phyloP scores from a whole-genome alignment of 2,113 vertebrate species.

The Cavia porcellus region DNA sequence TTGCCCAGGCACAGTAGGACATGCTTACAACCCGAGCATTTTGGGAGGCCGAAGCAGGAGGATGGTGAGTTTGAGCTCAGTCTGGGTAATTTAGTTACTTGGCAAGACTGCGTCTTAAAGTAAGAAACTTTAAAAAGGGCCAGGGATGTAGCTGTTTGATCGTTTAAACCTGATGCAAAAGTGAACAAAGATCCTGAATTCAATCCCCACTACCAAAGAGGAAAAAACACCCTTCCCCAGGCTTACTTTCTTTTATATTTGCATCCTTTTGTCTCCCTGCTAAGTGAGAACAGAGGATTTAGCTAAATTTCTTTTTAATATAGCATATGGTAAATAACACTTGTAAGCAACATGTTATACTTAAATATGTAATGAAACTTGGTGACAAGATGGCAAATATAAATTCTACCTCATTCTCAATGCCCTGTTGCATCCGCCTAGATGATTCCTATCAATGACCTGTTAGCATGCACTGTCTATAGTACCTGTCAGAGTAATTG shows the following conservation, averaged over 20 bases:
- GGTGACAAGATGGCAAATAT: neutral
- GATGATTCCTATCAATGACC: neutral
- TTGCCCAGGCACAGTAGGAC: neutral
- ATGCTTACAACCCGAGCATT: neutral
- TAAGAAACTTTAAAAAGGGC: neutral
- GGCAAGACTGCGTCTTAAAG: neutral
- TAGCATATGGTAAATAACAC: neutral
- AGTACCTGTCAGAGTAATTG: slow-evolving; percentile 3
- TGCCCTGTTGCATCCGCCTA: neutral
- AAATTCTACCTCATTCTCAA: neutral
- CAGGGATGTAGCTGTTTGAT: neutral
- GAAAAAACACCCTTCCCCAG: neutral
- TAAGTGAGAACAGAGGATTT: neutral
- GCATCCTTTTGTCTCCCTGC: neutral
- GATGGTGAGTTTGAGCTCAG: neutral
- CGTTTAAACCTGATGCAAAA: neutral
- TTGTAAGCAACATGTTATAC: slow-evolving; percentile 16
- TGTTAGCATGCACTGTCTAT: neutral
- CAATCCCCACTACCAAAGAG: neutral
- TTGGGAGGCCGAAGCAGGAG: neutral
- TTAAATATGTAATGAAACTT: neutral
- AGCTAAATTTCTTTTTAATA: neutral
- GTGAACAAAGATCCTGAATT: neutral
- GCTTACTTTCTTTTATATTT: slow-evolving; percentile 27
- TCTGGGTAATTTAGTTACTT: neutral